A percentile compares a stretch with the other conserved stretches of the same genome.
Conservation (phyloP, 2,888 invertebrate species). For the Apotomis capreana region DNA sequence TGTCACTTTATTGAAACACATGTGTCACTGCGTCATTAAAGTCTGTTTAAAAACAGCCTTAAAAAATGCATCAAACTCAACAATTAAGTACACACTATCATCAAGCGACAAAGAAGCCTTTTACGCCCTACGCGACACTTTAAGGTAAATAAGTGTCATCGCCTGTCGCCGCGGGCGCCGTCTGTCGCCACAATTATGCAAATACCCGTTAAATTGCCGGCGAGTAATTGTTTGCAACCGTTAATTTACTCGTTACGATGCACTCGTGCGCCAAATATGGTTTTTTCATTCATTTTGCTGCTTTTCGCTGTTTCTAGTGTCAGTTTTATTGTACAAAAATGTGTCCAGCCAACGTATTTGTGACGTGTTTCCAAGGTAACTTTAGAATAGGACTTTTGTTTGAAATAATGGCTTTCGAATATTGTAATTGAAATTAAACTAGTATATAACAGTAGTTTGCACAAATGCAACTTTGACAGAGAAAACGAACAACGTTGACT, state of each 20-base stretch:
- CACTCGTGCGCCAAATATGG: not conserved
- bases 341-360: too few relatives aligned
- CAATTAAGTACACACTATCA: not conserved
- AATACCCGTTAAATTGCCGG: conserved; percentile 35
- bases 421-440: too few relatives aligned
- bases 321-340: too few relatives aligned
- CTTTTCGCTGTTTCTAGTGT: not conserved
- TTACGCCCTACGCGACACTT: conserved; percentile 2
- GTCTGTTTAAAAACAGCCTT: not conserved
- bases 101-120: not conserved
- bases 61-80: not conserved
- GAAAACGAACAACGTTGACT: too few relatives aligned
- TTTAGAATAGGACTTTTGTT: too few relatives aligned
- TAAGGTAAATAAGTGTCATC: conserved; percentile 20
- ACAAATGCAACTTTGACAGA: too few relatives aligned
- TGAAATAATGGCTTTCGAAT: too few relatives aligned
- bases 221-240: conserved; percentile 39
- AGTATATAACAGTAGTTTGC: too few relatives aligned
- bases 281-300: not conserved
- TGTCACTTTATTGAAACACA: too few relatives aligned
- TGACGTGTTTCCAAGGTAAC: too few relatives aligned
- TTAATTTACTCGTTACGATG: conserved; percentile 31
- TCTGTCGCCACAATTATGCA: conserved; percentile 39
- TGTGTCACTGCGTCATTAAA: not conserved
- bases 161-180: conserved; percentile 24